Evolutionary conservation across 2,797 vertebrate species (phyloP).

Genomic region (Eidolon dupreanum): DNA sequence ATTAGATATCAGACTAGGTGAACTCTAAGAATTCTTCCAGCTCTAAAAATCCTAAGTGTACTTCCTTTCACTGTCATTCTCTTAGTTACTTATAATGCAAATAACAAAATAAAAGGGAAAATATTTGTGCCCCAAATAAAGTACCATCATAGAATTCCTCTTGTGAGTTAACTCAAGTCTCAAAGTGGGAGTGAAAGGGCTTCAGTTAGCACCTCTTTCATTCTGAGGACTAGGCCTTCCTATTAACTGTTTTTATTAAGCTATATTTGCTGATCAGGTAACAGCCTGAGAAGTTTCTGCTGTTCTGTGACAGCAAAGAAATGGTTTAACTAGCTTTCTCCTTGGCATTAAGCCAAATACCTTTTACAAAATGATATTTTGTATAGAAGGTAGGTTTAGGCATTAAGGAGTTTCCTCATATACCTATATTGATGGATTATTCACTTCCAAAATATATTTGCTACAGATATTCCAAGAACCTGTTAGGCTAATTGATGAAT

Average conservation of each 20-base stretch:
- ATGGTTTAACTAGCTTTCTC: neutral
- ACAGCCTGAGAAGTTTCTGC: conserved; percentile 27
- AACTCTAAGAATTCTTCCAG: neutral
- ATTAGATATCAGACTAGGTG: neutral
- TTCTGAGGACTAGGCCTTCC: neutral
- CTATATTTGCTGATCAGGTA: conserved; percentile 14
- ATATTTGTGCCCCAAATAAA: conserved; percentile 14
- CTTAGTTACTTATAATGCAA: conserved; percentile 12
- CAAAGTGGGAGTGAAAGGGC: neutral
- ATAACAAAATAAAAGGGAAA: conserved; percentile 36
- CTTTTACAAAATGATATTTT: conserved; percentile 51
- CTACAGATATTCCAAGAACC: neutral
- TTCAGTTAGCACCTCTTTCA: neutral
- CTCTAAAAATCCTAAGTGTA: neutral
- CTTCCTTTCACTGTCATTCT: neutral
- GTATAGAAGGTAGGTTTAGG: neutral
- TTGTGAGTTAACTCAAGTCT: neutral
- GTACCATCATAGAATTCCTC: neutral
- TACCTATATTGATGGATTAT: conserved; percentile 11
- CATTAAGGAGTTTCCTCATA: neutral
- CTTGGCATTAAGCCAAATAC: conserved; percentile 34
- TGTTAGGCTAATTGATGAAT: conserved; percentile 20
- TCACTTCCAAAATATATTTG: conserved; percentile 44
- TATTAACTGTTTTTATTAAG: neutral
- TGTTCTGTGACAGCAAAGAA: conserved; percentile 11